Evolutionary conservation across 2,888 invertebrate genomes (phyloP), one percentile per base, ranked within the genome.

Genomic region (Sepiola atlantica): DNA sequence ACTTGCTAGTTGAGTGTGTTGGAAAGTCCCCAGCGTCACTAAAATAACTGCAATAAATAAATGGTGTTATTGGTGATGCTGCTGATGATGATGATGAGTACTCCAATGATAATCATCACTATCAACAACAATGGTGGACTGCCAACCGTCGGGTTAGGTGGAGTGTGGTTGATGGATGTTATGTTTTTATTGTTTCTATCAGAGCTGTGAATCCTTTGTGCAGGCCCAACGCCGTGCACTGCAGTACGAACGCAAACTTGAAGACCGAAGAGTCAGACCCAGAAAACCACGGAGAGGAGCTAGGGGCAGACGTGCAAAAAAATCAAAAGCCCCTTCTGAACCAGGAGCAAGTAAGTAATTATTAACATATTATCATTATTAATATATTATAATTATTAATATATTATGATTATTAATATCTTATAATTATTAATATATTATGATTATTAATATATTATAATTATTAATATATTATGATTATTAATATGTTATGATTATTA

Each of bases 181-280:
- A n/a, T 77, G 77, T 77, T 77, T 45, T 77, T 77, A 77, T 77
- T 77, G 77, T 77, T 77, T 77, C n/a, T 61, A 95, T 21, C 95
- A 96, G 96, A 95, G 95, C 93, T 96, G 96, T 54, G 96, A 96
- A 94, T 95, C 96, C 32, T 96, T 96, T 95, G 95, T 97, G 3
- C 96, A 96, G 93, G 97, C 97, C 4, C 95, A 97, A 45, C 95
- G 96, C 93, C 95, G 97, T 94, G 96, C 97, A 3, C 95, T 96
- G 93, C 96, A 96, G 95, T 97, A 97, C 95, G 97, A 97, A 94
- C 96, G 97, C 35, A 97, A 96, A 94, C 95, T 97, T 90, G 96
- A 96, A 93, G 95, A 95, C 32, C 95, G 95, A 28, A 95, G 95
- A 93, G 94, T 94, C 28, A 95, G 95, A 94, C 95, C 94, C 28